Conservation (phyloP, 2,888 invertebrate genomes). For the Syritta pipiens region DNA sequence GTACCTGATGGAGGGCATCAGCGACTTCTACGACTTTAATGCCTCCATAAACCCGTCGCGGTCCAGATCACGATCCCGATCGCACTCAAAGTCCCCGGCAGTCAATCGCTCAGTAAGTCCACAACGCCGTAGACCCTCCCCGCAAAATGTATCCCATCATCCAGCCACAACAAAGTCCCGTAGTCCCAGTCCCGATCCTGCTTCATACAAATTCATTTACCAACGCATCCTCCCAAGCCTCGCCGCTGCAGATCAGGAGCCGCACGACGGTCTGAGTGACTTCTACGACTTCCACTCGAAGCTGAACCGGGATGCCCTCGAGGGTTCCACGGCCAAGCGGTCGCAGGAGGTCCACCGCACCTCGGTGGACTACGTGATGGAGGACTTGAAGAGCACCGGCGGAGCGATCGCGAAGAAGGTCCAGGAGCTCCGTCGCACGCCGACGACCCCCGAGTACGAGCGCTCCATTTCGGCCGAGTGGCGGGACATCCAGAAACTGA, state of each 20-base stretch:
- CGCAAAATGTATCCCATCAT: constrained; percentile 73
- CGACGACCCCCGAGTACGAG: constrained; percentile 73
- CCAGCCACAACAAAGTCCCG: constrained; percentile 59
- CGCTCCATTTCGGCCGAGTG: constrained; percentile 73
- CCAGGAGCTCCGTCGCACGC: constrained; percentile 31
- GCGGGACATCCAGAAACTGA: constrained; percentile 73
- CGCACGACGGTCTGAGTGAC: constrained; percentile 51
- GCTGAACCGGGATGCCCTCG: constrained; percentile 73
- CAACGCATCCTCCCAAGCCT: constrained; percentile 52
- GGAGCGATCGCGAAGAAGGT: constrained; percentile 40
- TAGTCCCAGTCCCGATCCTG: constrained; percentile 62
- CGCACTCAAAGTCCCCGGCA: constrained; percentile 60
- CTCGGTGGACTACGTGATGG: constrained; percentile 57
- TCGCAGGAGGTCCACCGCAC: constrained; percentile 38
- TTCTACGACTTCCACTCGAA: constrained; percentile 73
- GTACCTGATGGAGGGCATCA: constrained; percentile 76
- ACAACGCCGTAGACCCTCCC: constrained; percentile 61
- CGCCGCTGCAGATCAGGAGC: constrained; percentile 8
- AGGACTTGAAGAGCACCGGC: constrained; percentile 32
- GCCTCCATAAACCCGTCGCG: constrained; percentile 76
- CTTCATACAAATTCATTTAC: constrained; percentile 65
- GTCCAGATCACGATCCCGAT: constrained; percentile 74
- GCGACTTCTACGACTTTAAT: constrained; percentile 78
- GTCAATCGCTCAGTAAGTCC: constrained; percentile 64
- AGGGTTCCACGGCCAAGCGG: constrained; percentile 4